Evolutionary conservation across 2,888 invertebrate genomes (phyloP).

Genomic region (Brenthis hecate): DNA sequence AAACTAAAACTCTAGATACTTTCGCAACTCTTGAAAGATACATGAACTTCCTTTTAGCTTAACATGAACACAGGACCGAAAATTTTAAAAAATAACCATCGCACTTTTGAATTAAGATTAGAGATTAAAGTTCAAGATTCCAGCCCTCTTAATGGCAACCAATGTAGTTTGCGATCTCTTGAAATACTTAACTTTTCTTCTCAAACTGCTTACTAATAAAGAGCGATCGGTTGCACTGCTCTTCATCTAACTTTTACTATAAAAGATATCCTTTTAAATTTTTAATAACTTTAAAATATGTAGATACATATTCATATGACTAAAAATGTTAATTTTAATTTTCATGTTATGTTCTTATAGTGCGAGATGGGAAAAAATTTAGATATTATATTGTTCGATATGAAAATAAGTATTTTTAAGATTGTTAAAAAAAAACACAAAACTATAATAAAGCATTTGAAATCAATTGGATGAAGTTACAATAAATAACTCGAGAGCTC

Average conservation of each 20-base stretch:
- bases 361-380: too few species aligned
- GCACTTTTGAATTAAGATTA: conserved; percentile 32
- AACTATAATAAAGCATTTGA: too few species aligned
- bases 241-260: conserved; percentile 22
- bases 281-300: not conserved
- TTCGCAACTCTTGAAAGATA: conserved; percentile 28
- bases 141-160: conserved; percentile 32
- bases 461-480: too few species aligned
- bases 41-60: conserved; percentile 24
- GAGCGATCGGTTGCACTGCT: conserved; percentile 19
- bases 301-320: too few species aligned
- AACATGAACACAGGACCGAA: conserved; percentile 23
- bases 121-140: conserved; percentile 33
- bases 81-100: conserved; percentile 30
- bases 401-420: too few species aligned
- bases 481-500: too few species aligned
- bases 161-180: conserved; percentile 33
- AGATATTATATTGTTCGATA: too few species aligned
- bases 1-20: conserved; percentile 33
- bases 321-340: too few species aligned
- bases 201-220: conserved; percentile 31
- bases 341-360: too few species aligned
- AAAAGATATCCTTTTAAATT: conserved; percentile 5
- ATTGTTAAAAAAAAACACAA: too few species aligned
- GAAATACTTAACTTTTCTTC: conserved; percentile 34